Base-by-base conservation (phyloP, 2,888 invertebrate species). In the Acrobasis consociella region DNA sequence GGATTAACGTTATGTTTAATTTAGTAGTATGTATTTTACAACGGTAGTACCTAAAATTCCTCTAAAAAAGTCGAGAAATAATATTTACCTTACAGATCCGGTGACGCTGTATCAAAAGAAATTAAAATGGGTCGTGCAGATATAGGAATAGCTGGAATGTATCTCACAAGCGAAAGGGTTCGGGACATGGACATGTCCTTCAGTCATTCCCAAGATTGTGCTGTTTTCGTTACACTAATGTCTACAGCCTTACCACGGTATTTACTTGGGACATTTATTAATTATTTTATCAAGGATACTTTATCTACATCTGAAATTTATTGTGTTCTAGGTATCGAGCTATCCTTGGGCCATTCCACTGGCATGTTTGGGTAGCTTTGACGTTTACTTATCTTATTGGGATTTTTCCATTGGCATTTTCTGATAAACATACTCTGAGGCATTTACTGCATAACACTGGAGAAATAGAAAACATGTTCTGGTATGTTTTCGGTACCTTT, bases 401-500 rank as follows among this genome's bases (percentile, higher is more conserved):
- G 8, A 95, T 97, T 70, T 94, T 97, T 70, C 96, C 96, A 1
- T 88, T 97, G 59, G 94, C 95, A 0, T 96, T 95, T 76, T 96
- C 96, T 0, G 95, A 96, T 74, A 95, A 95, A 71, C 93, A 95
- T 64, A 94, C 95, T 0, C 79, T 96, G 16, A 91, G 86, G 9
- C 95, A 95, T 75, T 85, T 97, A 39, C 72, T 96, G 38, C 92
- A 94, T 50, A 94, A 95, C 70, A 95, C 95, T 64, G 94, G 95
- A 59, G 95, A 96, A 87, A 89, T 96, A 49, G 96, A 96, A 83
- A 96, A 96, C 73, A 96, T 97, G 96, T 97, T 97, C 81, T 97
- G 97, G 97, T 96, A 96, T 77, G 96, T 97, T 62, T 97, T 96
- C 74, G 96, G 97, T 7, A 97, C 96, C 52, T 97, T 97, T 76